Base-by-base conservation (phyloP, 2,888 invertebrate genomes). In the Spilarctia lutea region DNA sequence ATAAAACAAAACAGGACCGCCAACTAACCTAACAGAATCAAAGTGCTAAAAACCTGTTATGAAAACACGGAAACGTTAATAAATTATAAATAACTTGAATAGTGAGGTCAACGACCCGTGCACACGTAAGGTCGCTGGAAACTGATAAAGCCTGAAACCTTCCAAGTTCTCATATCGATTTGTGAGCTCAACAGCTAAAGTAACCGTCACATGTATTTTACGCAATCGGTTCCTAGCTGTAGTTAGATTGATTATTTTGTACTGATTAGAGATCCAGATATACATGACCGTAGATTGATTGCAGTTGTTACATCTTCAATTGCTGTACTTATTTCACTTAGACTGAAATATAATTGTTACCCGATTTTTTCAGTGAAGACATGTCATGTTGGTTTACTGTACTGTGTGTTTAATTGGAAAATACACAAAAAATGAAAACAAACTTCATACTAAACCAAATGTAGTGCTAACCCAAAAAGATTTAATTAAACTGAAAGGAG, bases 71-170 rank as follows among this genome's bases (percentile, higher is more conserved):
- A 30, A 18, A 63, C 18, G 27, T 56, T 11, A 16, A 27, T 27
- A 24, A 56, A 56, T 52, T 65, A 65, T 7, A 33, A 65, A 65
- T 30, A 45, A 66, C 48, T 18, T 27, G 11, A 68, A 35, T 27
- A 35, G 20, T 27, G 60, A 52, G 39, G 86, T 86, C 83, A 85
- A 77, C 71, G 83, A 84, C 86, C 87, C 74, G 39, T 33, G 66
- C 79, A 79, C 81, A 85, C 84, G 81, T 79, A 80, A 84, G 81
- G 84, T 78, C 82, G 81, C 84, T 72, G 80, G 83, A 79, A 79
- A 81, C 85, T 74, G 81, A 80, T 85, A 81, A 81, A 80, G 71
- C 81, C 71, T 72, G 89, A 88, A 88, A 72, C 89, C 88, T 65
- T 86, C 83, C 67, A 71, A 72, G 60, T 24, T 76, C 83, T 76